Percentiles rank a stretch among this genome's conserved stretches.
These are phyloP conservation scores for Tubulanus polymorphus DNA, from an alignment of 2,888 invertebrate genomes.

Conservation along the genomic window DNA sequence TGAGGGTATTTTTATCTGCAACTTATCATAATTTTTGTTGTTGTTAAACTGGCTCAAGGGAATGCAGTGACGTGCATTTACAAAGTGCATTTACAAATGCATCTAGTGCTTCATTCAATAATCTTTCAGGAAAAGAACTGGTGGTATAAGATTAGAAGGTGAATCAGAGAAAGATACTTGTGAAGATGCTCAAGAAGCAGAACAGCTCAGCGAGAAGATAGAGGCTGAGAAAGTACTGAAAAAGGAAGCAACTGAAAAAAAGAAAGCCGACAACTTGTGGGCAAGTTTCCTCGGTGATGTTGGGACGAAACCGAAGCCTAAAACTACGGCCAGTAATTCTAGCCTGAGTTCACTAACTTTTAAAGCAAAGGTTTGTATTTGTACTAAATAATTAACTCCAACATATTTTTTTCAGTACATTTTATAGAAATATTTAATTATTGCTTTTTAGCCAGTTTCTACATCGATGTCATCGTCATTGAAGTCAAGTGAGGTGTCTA, in stretches of 20 bases:
- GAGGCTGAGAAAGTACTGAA: slow-evolving; percentile 28
- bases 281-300: slow-evolving; percentile 50
- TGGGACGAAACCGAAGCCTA: slow-evolving; percentile 28
- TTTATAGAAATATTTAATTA: too few relatives aligned
- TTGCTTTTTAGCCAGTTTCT: not conserved
- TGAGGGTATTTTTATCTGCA: too few relatives aligned
- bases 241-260: slow-evolving; percentile 42
- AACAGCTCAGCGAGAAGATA: slow-evolving; percentile 9
- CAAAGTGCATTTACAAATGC: too few relatives aligned
- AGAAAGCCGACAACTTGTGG: slow-evolving; percentile 48
- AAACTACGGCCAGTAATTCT: too few relatives aligned
- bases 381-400: too few relatives aligned
- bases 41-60: too few relatives aligned
- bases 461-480: not conserved
- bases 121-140: slow-evolving; percentile 31
- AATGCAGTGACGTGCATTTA: too few relatives aligned
- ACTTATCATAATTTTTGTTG: too few relatives aligned
- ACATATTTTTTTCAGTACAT: too few relatives aligned
- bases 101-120: too few relatives aligned
- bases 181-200: slow-evolving; percentile 8
- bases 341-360: too few relatives aligned
- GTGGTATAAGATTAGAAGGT: slow-evolving; percentile 32
- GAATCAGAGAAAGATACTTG: slow-evolving; percentile 20
- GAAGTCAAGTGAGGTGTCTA: slow-evolving; percentile 10
- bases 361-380: too few relatives aligned